A percentile compares a stretch with the other conserved stretches of the same genome.
Conservation (phyloP, 1,140 invertebrate genomes). For the Pollicipes pollicipes region DNA sequence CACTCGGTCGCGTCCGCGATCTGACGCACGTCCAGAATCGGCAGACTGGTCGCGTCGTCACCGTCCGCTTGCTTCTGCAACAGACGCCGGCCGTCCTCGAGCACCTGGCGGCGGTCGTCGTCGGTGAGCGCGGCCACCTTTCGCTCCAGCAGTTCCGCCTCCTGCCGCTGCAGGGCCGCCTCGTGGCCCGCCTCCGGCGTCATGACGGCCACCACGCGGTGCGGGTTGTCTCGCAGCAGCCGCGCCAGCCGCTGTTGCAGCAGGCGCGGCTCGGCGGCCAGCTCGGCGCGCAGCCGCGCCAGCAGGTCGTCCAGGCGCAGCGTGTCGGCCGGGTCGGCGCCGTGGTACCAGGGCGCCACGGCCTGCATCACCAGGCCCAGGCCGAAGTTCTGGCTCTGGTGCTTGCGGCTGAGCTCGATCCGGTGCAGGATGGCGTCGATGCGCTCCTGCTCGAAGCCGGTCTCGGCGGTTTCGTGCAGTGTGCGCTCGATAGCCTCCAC, state of each 20-base stretch:
- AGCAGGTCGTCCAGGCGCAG: too few species aligned
- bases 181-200: constrained; percentile 60
- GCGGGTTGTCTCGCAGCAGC: constrained; percentile 65
- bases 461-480: constrained; percentile 50
- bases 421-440: constrained; percentile 71
- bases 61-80: too few species aligned
- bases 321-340: too few species aligned
- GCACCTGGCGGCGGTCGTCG: constrained; percentile 33
- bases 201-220: constrained; percentile 68
- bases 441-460: constrained; percentile 60
- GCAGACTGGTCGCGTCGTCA: constrained; percentile 55
- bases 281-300: too few species aligned
- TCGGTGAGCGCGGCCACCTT: constrained; percentile 36
- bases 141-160: constrained; percentile 44
- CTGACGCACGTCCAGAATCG: constrained; percentile 51
- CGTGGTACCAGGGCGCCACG: too few species aligned
- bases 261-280: constrained; percentile 41
- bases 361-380: constrained; percentile 50
- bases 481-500: too few species aligned
- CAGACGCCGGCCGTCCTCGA: constrained; percentile 22
- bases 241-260: constrained; percentile 57
- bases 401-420: constrained; percentile 67
- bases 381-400: constrained; percentile 74
- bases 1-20: too few species aligned
- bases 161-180: constrained; percentile 38